Percentiles rank a stretch among this genome's conserved stretches.
phyloP scores from a whole-genome alignment of 1,140 invertebrate species.

The Dicyema japonicum region DNA sequence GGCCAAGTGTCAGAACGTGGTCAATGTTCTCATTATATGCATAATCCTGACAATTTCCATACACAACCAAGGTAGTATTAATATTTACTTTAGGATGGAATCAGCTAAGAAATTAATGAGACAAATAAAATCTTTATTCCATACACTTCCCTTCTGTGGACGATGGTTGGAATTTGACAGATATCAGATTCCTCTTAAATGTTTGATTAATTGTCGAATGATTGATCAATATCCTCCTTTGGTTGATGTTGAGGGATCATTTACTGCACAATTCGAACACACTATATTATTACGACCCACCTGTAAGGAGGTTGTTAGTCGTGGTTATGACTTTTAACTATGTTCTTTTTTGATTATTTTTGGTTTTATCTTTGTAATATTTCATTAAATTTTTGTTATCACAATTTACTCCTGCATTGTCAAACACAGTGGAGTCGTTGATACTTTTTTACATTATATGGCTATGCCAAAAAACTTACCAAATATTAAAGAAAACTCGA shows the following conservation, averaged over 20 bases:
- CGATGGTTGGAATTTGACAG: constrained; percentile 87
- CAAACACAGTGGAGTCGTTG: no score
- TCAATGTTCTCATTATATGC: constrained; percentile 98
- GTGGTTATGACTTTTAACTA: constrained; percentile 61
- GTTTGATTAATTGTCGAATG: constrained; percentile 48
- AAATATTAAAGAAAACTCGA: no score
- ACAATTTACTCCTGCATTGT: no score
- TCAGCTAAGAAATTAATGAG: constrained; percentile 64
- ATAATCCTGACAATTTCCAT: constrained; percentile 70
- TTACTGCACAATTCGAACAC: constrained; percentile 95
- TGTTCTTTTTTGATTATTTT: no score
- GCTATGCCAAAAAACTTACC: no score
- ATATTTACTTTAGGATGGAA: constrained; percentile 28
- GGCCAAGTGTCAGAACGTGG: constrained; percentile 90
- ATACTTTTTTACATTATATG: no score
- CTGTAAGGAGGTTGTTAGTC: constrained; percentile 81
- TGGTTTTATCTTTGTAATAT: no score
- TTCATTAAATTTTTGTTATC: no score
- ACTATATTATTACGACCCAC: constrained; percentile 81
- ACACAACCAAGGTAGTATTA: constrained; percentile 32
- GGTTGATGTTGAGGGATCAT: constrained; percentile 80
- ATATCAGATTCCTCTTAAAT: constrained; percentile 88
- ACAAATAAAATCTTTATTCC: constrained; percentile 93
- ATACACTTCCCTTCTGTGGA: constrained; percentile 86
- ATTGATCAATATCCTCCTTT: constrained; percentile 87